phyloP scores from a whole-genome alignment of 2,113 vertebrate species.

The Forbesichthys papilliferus region DNA sequence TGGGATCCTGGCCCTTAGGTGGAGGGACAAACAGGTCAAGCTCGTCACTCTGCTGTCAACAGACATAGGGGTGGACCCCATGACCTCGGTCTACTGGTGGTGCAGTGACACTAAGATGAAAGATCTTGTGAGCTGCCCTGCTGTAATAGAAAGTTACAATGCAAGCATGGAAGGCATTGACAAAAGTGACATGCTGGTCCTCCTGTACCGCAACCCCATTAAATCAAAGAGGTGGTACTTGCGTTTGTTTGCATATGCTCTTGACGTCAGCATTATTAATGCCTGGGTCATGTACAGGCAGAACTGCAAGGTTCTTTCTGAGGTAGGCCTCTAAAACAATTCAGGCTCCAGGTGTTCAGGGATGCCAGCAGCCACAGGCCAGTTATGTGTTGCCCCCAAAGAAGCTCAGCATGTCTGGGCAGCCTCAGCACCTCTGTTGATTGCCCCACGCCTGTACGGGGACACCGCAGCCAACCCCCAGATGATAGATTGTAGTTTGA shows the following conservation, averaged over 20 bases:
- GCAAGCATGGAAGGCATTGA: conserved; percentile 14
- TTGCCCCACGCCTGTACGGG: background rate
- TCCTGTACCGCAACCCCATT: conserved; percentile 9
- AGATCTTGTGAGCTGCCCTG: conserved; percentile 9
- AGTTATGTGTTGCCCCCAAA: background rate
- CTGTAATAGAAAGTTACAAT: conserved; percentile 14
- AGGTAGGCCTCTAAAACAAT: background rate
- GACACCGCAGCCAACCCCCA: too few species aligned
- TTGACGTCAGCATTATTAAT: background rate
- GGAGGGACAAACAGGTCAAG: too few species aligned
- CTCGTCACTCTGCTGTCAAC: too few species aligned
- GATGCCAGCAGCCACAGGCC: background rate
- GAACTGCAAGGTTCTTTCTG: conserved; percentile 2
- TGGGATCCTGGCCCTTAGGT: too few species aligned
- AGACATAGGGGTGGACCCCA: too few species aligned
- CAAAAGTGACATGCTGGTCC: conserved; percentile 14
- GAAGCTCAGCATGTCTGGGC: background rate
- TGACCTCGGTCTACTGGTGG: too few species aligned
- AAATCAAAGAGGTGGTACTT: conserved; percentile 20
- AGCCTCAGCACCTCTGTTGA: background rate
- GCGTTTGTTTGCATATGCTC: background rate
- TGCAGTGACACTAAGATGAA: conserved; percentile 18
- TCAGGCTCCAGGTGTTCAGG: conserved; percentile 12
- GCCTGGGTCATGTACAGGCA: background rate
- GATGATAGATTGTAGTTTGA: too few species aligned